These are phyloP conservation scores for Diploptera punctata DNA, from an alignment of 2,888 invertebrate species.

Conservation along the genomic window DNA sequence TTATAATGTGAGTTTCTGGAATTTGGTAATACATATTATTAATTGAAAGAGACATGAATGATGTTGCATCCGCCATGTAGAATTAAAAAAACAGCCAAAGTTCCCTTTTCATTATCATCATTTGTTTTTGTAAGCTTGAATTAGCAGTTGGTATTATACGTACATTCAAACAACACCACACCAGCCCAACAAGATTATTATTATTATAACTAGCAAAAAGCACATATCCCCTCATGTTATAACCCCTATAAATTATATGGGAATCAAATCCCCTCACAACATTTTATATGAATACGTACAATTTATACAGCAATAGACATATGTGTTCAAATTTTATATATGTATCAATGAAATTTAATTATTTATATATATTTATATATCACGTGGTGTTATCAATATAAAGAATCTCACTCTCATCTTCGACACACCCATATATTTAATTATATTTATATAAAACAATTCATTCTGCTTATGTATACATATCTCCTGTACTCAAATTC, in stretches of 20 bases:
- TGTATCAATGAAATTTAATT: slow-evolving; percentile 4
- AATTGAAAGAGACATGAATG: slow-evolving; percentile 29
- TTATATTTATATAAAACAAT: too few relatives aligned
- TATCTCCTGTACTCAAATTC: neutral
- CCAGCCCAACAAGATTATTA: slow-evolving; percentile 4
- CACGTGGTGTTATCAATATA: slow-evolving; percentile 38
- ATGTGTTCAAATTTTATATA: neutral
- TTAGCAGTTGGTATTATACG: neutral
- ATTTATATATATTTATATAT: slow-evolving; percentile 24
- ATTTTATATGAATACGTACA: slow-evolving; percentile 8
- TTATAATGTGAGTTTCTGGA: too few relatives aligned
- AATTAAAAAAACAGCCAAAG: too few relatives aligned
- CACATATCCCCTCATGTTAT: slow-evolving; percentile 17
- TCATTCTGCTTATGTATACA: neutral
- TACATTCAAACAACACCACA: slow-evolving; percentile 5
- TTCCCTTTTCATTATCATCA: neutral
- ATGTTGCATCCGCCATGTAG: too few relatives aligned
- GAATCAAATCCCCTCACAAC: neutral
- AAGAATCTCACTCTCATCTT: slow-evolving; percentile 23
- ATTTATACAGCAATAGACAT: slow-evolving; percentile 21
- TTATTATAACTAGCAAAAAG: slow-evolving; percentile 20
- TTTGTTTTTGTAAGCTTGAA: neutral
- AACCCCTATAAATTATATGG: slow-evolving; percentile 3
- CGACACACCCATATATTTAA: slow-evolving; percentile 14
- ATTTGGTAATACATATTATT: neutral